A percentile compares a stretch with the other conserved stretches of the same genome.
These are phyloP conservation scores for Thinocorus orbignyianus DNA, from an alignment of 2,113 vertebrate species.

Conservation along the genomic window DNA sequence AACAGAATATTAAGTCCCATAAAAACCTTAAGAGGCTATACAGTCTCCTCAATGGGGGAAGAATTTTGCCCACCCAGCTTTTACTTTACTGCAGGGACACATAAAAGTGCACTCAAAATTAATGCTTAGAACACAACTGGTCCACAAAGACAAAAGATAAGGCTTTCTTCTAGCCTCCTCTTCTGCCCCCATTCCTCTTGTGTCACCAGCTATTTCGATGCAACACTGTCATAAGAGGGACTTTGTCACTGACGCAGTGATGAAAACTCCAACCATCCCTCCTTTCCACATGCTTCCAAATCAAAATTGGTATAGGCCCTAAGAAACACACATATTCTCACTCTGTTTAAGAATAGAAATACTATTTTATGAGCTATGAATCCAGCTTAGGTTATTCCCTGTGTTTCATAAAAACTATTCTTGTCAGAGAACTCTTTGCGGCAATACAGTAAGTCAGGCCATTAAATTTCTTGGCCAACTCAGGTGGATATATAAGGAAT, in stretches of 20 bases:
- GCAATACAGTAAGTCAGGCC: background rate
- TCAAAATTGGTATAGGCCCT: background rate
- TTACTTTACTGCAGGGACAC: constrained; percentile 50
- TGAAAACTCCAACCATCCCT: background rate
- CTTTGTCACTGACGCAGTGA: background rate
- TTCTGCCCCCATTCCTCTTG: background rate
- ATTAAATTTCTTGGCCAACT: background rate
- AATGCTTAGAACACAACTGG: constrained; percentile 21
- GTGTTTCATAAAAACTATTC: background rate
- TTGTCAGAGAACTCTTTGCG: background rate
- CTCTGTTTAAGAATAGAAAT: background rate
- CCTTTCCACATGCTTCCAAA: background rate
- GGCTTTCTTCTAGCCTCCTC: background rate
- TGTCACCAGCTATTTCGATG: background rate
- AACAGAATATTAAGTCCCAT: constrained; percentile 61
- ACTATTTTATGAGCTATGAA: background rate
- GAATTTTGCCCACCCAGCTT: constrained; percentile 71
- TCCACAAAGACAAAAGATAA: constrained; percentile 19
- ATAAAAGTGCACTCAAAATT: constrained; percentile 32
- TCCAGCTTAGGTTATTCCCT: background rate
- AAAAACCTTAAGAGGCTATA: constrained; percentile 59
- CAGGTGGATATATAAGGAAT: background rate
- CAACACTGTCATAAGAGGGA: background rate
- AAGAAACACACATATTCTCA: background rate
- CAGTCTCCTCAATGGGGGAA: constrained; percentile 23